Evolutionary conservation across 2,797 vertebrate species (phyloP).

Genomic region (Tapirus indicus): DNA sequence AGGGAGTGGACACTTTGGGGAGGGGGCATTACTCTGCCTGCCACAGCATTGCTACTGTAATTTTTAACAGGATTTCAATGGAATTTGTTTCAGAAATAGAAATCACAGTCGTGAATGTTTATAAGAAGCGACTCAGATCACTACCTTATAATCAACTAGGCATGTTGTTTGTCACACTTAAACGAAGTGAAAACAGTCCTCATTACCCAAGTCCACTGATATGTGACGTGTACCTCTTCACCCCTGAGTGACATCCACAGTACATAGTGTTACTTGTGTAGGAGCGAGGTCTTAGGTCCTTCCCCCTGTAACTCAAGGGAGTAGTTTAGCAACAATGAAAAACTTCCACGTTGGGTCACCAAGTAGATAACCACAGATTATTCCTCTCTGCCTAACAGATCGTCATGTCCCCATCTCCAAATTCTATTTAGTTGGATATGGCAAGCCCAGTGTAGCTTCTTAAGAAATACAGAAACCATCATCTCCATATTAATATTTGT

Average conservation of each 20-base stretch:
- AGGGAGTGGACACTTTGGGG: background rate
- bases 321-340: background rate
- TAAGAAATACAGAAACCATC: background rate
- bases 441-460: background rate
- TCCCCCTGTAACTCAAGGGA: background rate
- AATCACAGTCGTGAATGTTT: background rate
- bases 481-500: background rate
- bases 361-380: background rate
- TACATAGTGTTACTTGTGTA: background rate
- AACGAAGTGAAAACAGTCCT: background rate
- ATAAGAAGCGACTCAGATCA: background rate
- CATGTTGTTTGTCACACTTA: background rate
- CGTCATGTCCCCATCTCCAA: background rate
- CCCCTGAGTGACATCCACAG: background rate
- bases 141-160: slow-evolving; percentile 1
- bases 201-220: background rate
- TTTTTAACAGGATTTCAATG: slow-evolving; percentile 6
- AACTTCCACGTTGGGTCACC: background rate
- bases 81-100: slow-evolving; percentile 11
- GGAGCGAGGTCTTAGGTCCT: background rate
- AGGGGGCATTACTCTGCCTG: background rate
- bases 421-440: background rate
- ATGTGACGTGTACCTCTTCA: background rate
- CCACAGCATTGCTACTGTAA: background rate
- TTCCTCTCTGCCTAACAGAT: background rate